These are phyloP conservation scores for Silurus lanzhouensis DNA, from an alignment of 2,797 vertebrate species.

Conservation along the genomic window DNA sequence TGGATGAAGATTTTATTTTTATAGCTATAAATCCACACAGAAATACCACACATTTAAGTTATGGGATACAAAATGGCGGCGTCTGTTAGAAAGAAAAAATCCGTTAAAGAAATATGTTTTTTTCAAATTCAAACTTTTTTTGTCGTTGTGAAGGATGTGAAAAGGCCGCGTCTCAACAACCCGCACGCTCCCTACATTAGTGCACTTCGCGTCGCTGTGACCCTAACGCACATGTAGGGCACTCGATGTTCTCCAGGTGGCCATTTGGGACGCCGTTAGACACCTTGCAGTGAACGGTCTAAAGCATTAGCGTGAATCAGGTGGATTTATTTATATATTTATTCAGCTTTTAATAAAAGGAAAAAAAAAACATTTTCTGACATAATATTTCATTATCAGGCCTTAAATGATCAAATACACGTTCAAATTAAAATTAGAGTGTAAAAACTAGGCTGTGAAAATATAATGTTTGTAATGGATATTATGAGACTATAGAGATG, in stretches of 20 bases:
- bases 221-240: not conserved
- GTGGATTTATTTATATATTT: too few relatives aligned
- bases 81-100: too few relatives aligned
- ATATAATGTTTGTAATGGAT: not conserved
- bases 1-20: not conserved
- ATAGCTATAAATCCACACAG: not conserved
- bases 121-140: not conserved
- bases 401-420: not conserved
- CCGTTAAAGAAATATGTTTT: not conserved
- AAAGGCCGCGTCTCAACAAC: not conserved
- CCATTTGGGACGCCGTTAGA: not conserved
- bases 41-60: accelerated
- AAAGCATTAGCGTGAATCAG: too few relatives aligned
- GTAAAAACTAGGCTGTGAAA: not conserved
- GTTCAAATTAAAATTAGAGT: not conserved
- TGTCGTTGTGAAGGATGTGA: not conserved
- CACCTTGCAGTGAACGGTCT: conserved; percentile 7
- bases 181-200: not conserved
- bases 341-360: too few relatives aligned
- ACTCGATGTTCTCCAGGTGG: not conserved
- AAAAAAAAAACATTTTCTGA: conserved; percentile 1
- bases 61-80: not conserved
- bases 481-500: too few relatives aligned
- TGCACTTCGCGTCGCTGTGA: not conserved
- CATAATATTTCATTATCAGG: not conserved